Evolutionary conservation across 2,888 invertebrate species (phyloP).

Genomic region (Leistus spinibarbis): DNA sequence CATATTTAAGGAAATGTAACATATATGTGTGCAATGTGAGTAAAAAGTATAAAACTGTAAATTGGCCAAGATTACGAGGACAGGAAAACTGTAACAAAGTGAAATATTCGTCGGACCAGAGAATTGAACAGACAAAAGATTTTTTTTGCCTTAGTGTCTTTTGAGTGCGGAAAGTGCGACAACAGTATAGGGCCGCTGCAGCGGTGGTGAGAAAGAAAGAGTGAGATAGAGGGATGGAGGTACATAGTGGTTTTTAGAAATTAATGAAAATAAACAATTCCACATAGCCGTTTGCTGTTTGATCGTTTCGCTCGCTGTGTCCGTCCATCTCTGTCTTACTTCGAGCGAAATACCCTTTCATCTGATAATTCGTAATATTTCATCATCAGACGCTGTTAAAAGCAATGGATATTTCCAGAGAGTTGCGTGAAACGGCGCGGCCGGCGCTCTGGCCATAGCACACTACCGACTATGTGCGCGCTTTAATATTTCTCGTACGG

Average conservation of each 20-base stretch:
- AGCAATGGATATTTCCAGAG: slow-evolving; percentile 34
- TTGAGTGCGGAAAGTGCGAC: slow-evolving; percentile 27
- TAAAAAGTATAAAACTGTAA: not conserved
- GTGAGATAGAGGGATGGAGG: too few relatives aligned
- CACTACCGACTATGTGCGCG: too few relatives aligned
- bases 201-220: slow-evolving; percentile 10
- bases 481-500: not conserved
- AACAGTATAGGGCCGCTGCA: not conserved
- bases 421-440: slow-evolving; percentile 7
- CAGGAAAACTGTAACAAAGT: not conserved
- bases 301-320: slow-evolving; percentile 30
- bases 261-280: slow-evolving; percentile 39
- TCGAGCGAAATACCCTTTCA: slow-evolving; percentile 36
- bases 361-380: slow-evolving; percentile 39
- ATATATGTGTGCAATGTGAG: not conserved
- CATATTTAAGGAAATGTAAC: too few relatives aligned
- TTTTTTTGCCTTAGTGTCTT: slow-evolving; percentile 35
- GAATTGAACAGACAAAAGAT: slow-evolving; percentile 28
- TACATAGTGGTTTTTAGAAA: slow-evolving; percentile 37
- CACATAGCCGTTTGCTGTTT: slow-evolving; percentile 37
- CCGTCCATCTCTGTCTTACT: not conserved
- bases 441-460: too few relatives aligned
- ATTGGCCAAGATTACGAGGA: not conserved
- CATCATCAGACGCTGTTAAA: slow-evolving; percentile 39
- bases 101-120: not conserved